Evolutionary conservation across 53 echinoderm and acorn worm species (phyloP), one percentile per base, ranked within the genome.

Genomic region (Paracentrotus lividus): DNA sequence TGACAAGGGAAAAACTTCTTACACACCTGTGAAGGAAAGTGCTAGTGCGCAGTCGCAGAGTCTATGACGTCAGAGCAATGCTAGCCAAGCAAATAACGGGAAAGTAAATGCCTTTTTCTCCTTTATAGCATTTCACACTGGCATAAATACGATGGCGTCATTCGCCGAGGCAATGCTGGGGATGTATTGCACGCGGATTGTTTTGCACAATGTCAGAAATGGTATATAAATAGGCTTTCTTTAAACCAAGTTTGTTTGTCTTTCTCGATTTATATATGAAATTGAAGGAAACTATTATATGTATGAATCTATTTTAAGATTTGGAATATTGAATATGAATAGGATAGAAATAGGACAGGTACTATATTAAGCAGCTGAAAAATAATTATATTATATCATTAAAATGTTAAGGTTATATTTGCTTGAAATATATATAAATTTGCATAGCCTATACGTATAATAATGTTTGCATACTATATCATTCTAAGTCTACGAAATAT

Each of bases 11-110:
- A 84, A 78, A 88, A 88, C 57, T 72, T 72, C 72, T 57, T 55
- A 53, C 88, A 88, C 88, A 88, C 88, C 88, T 88, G 88, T 88
- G 85, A 88, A 34, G 58, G 57, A 36, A 88, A 56, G 21, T 88
- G 59, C 36, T 23, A 29, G 24, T 88, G 88, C 88, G 88, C 88
- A 88, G 88, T 14, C 57, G 54, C 54, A 20, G 33, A 38, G n/a
- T 2, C 8, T 57, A 59, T 88, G 88, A 88, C 88, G 88, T 88
- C 58, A 88, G 88, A 18, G 36, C 36, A 53, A 57, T n/a, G 88
- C 56, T 57, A 57, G 88, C 88, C 88, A 88, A 88, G 88, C 88
- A 88, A 57, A 88, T 23, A 88, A 33, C 88, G 38, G 36, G 88
- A 56, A 88, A 88, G 57, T 85, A 47, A 9, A 51, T 51, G 85